phyloP scores from a whole-genome alignment of 2,113 vertebrate genomes.

The Archocentrus centrarchus region DNA sequence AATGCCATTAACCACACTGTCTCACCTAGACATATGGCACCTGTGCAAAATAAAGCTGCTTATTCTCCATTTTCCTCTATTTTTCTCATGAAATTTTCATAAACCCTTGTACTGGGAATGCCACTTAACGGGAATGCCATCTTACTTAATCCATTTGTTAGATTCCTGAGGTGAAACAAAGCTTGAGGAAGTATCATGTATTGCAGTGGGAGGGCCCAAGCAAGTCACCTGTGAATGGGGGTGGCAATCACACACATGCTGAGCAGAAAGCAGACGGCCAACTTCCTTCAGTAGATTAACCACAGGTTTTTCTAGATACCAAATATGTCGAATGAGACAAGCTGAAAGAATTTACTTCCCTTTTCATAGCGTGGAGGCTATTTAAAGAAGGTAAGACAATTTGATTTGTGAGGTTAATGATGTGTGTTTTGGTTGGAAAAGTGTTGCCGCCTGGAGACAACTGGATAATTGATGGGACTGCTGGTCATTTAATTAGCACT shows the following conservation, averaged over 20 bases:
- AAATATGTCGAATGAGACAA: not conserved
- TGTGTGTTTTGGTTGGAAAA: not conserved
- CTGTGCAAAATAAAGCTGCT: not conserved
- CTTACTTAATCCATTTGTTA: not conserved
- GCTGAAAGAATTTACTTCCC: not conserved
- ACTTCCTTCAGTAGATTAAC: slow-evolving; percentile 1
- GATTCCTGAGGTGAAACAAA: not conserved
- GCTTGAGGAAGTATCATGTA: slow-evolving; percentile 30
- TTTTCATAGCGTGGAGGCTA: not conserved
- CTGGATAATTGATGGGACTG: slow-evolving; percentile 16
- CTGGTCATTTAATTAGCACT: not conserved
- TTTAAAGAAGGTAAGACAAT: slow-evolving; percentile 56
- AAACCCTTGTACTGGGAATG: not conserved
- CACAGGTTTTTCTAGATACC: not conserved
- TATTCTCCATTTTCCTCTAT: not conserved
- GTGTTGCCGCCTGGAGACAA: slow-evolving; percentile 16
- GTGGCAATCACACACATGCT: not conserved
- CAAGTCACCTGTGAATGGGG: slow-evolving; percentile 30
- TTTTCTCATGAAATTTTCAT: not conserved
- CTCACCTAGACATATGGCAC: not conserved
- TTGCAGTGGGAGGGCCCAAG: slow-evolving; percentile 26
- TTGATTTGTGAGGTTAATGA: not conserved
- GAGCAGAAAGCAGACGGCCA: not conserved
- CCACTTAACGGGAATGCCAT: not conserved
- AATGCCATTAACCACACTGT: not conserved